Evolutionary conservation across 2,888 invertebrate genomes (phyloP), one percentile per base, ranked within the genome.

Genomic region (Malthinus flaveolus): DNA sequence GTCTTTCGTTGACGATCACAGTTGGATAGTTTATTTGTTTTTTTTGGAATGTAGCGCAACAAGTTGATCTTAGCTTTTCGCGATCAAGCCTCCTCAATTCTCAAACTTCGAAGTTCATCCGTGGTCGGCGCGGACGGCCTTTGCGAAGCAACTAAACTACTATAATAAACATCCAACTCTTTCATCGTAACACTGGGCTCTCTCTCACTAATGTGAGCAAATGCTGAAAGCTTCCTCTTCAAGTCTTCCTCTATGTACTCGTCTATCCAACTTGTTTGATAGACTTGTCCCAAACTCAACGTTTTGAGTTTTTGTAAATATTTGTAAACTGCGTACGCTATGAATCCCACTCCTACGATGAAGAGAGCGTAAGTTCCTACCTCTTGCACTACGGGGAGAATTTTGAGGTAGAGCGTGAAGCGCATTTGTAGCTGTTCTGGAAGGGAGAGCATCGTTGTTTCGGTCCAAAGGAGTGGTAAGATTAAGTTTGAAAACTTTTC

Each of bases 401-500:
- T 81, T 71, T 89, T 88, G 3, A 93, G 77, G 74, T 93, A 92
- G 8, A 93, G 75, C 61, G 83, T 82, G 78, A 92, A 92, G 15
- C 86, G 85, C 31, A 82, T 79, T 54, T 83, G 81, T 67, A 93
- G 74, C 0, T 76, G 73, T 1, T 84, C 79, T 0, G 92, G 88
- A 1, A 93, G 80, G 2, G 82, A 78, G 68, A 85, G 82, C 15
- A 91, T 90, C 84, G 93, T 94, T 74, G 92, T 91, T 84, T 94
- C 93, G 65, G 92, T 92, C 94, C 94, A 95, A 3, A 94, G 79
- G 73, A 94, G 80, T 0, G 95, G 95, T 3, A 93, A 78, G 8
- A 90, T 85, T 75, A 90, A 80, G 66, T 91, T 81, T 49, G 87
- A 81, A 72, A 94, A 92, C 53, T 79, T 82, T 1, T 84, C 84